A percentile compares a stretch with the other conserved stretches of the same genome.
phyloP scores from a whole-genome alignment of 2,113 vertebrate species.

The Naja naja region DNA sequence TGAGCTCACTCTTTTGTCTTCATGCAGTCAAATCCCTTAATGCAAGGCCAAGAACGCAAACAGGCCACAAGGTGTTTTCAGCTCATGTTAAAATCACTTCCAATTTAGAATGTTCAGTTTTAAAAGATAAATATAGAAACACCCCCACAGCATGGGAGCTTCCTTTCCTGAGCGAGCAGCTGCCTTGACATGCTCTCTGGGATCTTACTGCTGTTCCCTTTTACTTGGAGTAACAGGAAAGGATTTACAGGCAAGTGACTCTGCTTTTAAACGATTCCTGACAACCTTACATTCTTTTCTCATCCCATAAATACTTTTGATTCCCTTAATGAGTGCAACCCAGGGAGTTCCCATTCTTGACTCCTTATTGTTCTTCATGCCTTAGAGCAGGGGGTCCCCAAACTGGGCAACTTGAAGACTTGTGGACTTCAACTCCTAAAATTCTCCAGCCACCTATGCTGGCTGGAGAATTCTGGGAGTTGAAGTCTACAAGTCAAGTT shows the following conservation, averaged over 20 bases:
- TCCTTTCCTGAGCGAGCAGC: not conserved
- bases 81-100: constrained; percentile 25
- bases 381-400: too few relatives aligned
- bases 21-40: constrained; percentile 2
- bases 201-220: not conserved
- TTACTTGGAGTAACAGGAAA: not conserved
- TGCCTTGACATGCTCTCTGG: not conserved
- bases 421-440: too few relatives aligned
- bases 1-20: not conserved
- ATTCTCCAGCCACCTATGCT: too few relatives aligned
- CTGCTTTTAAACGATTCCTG: not conserved
- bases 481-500: too few relatives aligned
- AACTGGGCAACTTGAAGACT: too few relatives aligned
- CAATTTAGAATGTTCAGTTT: constrained; percentile 21
- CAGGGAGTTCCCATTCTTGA: not conserved
- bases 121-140: constrained; percentile 34
- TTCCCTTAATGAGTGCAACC: not conserved
- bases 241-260: constrained; percentile 10
- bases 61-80: not conserved
- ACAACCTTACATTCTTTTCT: not conserved
- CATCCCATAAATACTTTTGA: constrained; percentile 8
- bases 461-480: too few relatives aligned
- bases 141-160: not conserved
- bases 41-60: not conserved
- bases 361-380: not conserved